These are phyloP conservation scores for Drosophila anceps DNA, from an alignment of 2,888 invertebrate species.

Conservation along the genomic window DNA sequence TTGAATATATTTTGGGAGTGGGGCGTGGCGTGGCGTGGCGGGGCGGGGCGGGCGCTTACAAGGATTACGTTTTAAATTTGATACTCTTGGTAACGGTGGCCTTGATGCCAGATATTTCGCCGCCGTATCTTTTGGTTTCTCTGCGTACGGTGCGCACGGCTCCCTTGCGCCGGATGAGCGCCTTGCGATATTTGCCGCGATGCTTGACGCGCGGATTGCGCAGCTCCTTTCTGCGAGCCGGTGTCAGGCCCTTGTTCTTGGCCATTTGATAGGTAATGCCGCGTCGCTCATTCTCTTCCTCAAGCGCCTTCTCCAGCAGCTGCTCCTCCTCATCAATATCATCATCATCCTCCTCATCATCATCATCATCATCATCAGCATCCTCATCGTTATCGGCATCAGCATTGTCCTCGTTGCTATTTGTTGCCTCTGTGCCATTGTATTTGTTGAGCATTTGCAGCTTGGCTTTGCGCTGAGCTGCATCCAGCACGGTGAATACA, in stretches of 20 bases:
- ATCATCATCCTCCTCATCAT: slow-evolving; percentile 85
- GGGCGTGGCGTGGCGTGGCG: too few species aligned
- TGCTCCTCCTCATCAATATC: slow-evolving; percentile 85
- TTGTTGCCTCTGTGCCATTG: slow-evolving; percentile 39
- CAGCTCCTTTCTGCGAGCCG: slow-evolving; percentile 95
- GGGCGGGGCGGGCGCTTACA: neutral
- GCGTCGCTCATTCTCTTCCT: slow-evolving; percentile 87
- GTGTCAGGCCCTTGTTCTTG: slow-evolving; percentile 97
- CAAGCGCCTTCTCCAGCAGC: slow-evolving; percentile 84
- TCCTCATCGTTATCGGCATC: slow-evolving; percentile 83
- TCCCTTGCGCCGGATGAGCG: slow-evolving; percentile 96
- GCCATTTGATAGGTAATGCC: slow-evolving; percentile 96
- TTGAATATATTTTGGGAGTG: slow-evolving; percentile 3
- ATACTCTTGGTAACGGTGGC: slow-evolving; percentile 94
- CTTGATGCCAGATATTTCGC: slow-evolving; percentile 97
- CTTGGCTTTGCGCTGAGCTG: slow-evolving; percentile 57
- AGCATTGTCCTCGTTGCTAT: slow-evolving; percentile 67
- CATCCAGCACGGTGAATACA: slow-evolving; percentile 70
- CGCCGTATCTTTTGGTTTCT: slow-evolving; percentile 93
- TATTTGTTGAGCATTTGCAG: slow-evolving; percentile 64
- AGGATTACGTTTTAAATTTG: slow-evolving; percentile 88
- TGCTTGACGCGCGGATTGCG: slow-evolving; percentile 98
- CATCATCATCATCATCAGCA: slow-evolving; percentile 83
- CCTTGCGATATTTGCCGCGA: slow-evolving; percentile 95
- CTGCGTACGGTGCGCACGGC: slow-evolving; percentile 94